Percentiles rank a stretch among this genome's conserved stretches.
These are phyloP conservation scores for Drosophila leonis DNA, from an alignment of 2,888 invertebrate genomes.

Conservation along the genomic window DNA sequence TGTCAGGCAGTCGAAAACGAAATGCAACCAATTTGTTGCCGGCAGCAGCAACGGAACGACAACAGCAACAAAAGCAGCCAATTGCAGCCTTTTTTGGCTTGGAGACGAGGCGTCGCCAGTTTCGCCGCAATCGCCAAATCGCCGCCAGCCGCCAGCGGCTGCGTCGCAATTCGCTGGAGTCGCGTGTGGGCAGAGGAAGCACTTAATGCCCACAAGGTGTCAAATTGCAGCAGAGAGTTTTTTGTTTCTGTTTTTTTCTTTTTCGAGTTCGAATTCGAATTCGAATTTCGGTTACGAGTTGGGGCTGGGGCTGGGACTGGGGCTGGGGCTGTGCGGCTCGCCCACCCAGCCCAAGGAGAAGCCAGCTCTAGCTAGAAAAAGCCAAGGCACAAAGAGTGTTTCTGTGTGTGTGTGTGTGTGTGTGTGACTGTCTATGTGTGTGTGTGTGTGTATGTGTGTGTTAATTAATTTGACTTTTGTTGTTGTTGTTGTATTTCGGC, in stretches of 20 bases:
- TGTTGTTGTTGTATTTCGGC: slow-evolving; percentile 12
- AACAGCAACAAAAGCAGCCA: slow-evolving; percentile 43
- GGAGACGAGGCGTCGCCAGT: slow-evolving; percentile 75
- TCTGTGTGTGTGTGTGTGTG: slow-evolving; percentile 57
- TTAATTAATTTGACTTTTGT: slow-evolving; percentile 67
- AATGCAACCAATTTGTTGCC: slow-evolving; percentile 81
- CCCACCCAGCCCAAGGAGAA: slow-evolving; percentile 48
- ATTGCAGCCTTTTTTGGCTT: slow-evolving; percentile 67
- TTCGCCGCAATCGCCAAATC: slow-evolving; percentile 33
- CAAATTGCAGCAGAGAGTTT: slow-evolving; percentile 76
- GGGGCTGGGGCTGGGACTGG: not conserved
- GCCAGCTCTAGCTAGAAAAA: slow-evolving; percentile 48
- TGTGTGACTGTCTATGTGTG: slow-evolving; percentile 43
- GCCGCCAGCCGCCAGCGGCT: slow-evolving; percentile 19
- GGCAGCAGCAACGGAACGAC: slow-evolving; percentile 38
- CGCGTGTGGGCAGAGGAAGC: slow-evolving; percentile 84
- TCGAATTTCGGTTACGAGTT: slow-evolving; percentile 14
- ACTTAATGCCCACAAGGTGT: slow-evolving; percentile 85
- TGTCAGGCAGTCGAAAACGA: slow-evolving; percentile 64
- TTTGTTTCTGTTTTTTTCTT: slow-evolving; percentile 10
- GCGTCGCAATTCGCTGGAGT: slow-evolving; percentile 33
- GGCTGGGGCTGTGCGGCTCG: slow-evolving; percentile 11
- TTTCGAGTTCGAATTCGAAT: slow-evolving; percentile 23
- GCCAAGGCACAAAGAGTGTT: slow-evolving; percentile 34
- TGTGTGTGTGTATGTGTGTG: slow-evolving; percentile 47